These are phyloP conservation scores for Galleria mellonella DNA, from an alignment of 1,140 invertebrate species.

Conservation along the genomic window DNA sequence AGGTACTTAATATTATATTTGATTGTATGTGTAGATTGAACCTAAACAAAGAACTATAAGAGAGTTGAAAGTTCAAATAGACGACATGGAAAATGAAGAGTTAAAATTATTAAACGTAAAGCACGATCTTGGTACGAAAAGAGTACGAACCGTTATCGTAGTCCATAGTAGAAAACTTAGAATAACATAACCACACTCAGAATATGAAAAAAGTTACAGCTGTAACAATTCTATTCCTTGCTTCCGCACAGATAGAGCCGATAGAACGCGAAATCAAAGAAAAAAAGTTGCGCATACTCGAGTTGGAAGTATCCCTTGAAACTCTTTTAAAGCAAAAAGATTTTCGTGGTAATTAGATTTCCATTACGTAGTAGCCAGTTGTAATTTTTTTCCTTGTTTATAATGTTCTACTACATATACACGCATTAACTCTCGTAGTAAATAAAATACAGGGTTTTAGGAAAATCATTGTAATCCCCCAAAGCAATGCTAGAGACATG, in stretches of 20 bases:
- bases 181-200: background rate
- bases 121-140: conserved; percentile 58
- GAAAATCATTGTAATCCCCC: conserved; percentile 5
- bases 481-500: no score
- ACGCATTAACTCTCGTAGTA: background rate
- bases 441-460: conserved; percentile 1
- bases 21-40: conserved; percentile 72
- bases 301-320: conserved; percentile 84
- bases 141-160: background rate
- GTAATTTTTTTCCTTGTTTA: conserved; percentile 57
- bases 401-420: background rate
- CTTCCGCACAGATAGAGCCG: conserved; percentile 84
- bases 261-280: conserved; percentile 86
- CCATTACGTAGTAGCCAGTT: conserved; percentile 36
- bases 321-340: conserved; percentile 80
- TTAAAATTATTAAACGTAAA: conserved; percentile 59
- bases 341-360: conserved; percentile 64
- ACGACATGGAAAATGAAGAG: conserved; percentile 76
- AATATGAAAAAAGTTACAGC: conserved; percentile 70
- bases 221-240: conserved; percentile 28
- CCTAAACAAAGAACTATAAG: conserved; percentile 80
- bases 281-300: conserved; percentile 85
- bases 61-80: conserved; percentile 80
- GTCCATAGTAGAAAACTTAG: conserved; percentile 6
- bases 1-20: no score